phyloP scores from a whole-genome alignment of 2,113 vertebrate species.

The Ivindomyrus marchei region DNA sequence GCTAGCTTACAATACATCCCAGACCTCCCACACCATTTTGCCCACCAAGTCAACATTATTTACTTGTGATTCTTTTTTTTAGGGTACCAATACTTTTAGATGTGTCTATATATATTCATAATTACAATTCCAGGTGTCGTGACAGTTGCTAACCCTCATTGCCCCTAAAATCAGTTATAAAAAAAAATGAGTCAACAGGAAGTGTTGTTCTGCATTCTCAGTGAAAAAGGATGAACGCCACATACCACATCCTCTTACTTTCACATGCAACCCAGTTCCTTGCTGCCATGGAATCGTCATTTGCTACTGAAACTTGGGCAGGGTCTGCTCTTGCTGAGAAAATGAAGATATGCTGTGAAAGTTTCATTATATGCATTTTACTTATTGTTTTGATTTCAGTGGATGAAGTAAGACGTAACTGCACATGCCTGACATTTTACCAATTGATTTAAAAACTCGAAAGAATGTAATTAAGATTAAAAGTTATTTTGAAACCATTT shows the following conservation, averaged over 20 bases:
- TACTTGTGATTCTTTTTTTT: not conserved
- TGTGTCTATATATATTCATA: not conserved
- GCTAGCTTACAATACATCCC: not conserved
- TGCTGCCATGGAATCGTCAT: not conserved
- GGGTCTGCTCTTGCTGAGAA: not conserved
- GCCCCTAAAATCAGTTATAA: not conserved
- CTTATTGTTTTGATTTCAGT: not conserved
- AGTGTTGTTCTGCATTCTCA: not conserved
- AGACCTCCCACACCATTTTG: not conserved
- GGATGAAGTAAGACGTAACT: not conserved
- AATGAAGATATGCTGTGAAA: not conserved
- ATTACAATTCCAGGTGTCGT: not conserved
- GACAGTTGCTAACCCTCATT: not conserved
- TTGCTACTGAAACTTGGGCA: not conserved
- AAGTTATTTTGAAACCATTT: not conserved
- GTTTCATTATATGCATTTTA: not conserved
- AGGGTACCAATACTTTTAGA: not conserved
- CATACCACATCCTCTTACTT: slow-evolving; percentile 15
- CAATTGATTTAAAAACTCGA: not conserved
- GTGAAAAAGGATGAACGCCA: not conserved
- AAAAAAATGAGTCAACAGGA: slow-evolving; percentile 12
- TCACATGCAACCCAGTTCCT: not conserved
- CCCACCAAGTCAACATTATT: not conserved
- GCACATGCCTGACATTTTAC: not conserved
- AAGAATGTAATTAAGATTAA: not conserved